phyloP scores from a whole-genome alignment of 2,888 invertebrate species.

The Napeogenes inachia region DNA sequence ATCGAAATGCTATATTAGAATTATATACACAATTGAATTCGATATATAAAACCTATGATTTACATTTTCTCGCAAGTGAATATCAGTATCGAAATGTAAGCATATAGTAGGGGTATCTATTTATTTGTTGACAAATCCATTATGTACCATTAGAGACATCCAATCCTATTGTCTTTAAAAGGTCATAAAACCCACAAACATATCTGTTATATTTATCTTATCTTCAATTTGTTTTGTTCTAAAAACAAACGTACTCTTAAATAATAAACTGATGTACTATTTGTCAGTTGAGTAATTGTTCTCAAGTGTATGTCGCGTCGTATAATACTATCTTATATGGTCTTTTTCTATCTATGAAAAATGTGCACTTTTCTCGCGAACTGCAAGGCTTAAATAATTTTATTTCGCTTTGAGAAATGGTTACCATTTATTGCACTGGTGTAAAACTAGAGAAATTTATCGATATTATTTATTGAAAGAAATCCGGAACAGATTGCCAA shows the following conservation, averaged over 20 bases:
- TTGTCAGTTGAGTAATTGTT: neutral
- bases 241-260: no score
- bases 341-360: conserved; percentile 1
- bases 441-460: conserved; percentile 6
- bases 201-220: no score
- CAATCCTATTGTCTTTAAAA: no score
- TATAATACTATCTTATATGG: no score
- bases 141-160: no score
- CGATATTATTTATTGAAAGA: conserved; percentile 7
- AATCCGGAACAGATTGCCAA: conserved; percentile 2
- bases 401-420: conserved; percentile 6
- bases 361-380: conserved; percentile 1
- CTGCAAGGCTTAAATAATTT: conserved; percentile 5
- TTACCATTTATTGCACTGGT: conserved; percentile 7
- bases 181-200: no score
- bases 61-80: no score
- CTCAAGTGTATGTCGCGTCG: neutral
- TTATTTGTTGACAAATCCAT: no score
- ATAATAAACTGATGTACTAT: conserved; percentile 1
- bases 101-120: no score
- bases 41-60: no score
- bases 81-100: no score
- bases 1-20: neutral
- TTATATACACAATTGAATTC: neutral
- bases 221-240: no score